phyloP scores from a whole-genome alignment of 2,113 vertebrate species.

The Fregata magnificens region DNA sequence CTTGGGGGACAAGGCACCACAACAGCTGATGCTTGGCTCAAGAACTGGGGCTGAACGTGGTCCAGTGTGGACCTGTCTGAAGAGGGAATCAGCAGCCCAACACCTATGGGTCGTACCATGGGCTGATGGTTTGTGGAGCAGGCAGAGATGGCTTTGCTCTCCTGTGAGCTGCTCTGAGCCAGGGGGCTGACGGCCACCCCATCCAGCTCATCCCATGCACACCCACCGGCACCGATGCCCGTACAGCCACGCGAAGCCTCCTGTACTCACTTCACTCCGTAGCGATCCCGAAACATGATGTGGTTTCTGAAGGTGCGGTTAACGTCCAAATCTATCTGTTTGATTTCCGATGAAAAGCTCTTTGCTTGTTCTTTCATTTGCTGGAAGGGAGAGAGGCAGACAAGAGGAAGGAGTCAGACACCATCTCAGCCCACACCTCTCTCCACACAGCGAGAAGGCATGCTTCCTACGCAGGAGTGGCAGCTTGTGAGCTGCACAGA shows the following conservation, averaged over 20 bases:
- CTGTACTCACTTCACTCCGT: slow-evolving; percentile 86
- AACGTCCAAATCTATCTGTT: slow-evolving; percentile 91
- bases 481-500: not conserved
- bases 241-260: fast-evolving
- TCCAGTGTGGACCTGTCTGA: not conserved
- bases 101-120: fast-evolving
- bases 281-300: slow-evolving; percentile 93
- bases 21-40: not conserved
- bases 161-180: not conserved
- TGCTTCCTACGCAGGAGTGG: not conserved
- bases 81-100: not conserved
- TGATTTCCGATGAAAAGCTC: slow-evolving; percentile 85
- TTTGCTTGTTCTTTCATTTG: slow-evolving; percentile 90
- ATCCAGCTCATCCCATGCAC: not conserved
- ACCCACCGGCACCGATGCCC: fast-evolving
- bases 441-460: not conserved
- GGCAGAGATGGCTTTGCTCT: not conserved
- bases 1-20: not conserved
- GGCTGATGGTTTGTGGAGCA: not conserved
- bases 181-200: not conserved
- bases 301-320: slow-evolving; percentile 94
- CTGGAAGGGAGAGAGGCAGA: slow-evolving; percentile 50
- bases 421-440: not conserved
- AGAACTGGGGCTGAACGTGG: not conserved
- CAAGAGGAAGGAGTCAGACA: not conserved